These are phyloP conservation scores for Sphaerophoria taeniata DNA, from an alignment of 2,888 invertebrate species.

Conservation along the genomic window DNA sequence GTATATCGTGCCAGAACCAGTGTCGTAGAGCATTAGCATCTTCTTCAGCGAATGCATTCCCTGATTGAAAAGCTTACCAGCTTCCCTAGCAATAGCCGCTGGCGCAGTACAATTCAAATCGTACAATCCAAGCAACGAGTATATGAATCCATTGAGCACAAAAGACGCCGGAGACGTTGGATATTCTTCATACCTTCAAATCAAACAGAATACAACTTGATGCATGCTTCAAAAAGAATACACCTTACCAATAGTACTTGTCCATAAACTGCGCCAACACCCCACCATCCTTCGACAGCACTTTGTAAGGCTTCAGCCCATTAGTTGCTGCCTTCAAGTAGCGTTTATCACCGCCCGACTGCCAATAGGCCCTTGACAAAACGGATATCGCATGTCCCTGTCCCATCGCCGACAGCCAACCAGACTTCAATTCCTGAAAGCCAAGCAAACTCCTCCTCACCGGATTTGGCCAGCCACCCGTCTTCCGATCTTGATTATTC, in stretches of 20 bases:
- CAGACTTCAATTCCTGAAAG: constrained; percentile 90
- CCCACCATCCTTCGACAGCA: constrained; percentile 90
- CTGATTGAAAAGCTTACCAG: constrained; percentile 90
- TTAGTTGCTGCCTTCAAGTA: constrained; percentile 93
- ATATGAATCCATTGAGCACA: constrained; percentile 99
- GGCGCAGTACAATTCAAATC: constrained; percentile 94
- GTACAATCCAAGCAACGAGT: constrained; percentile 97
- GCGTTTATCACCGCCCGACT: constrained; percentile 88
- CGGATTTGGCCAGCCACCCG: constrained; percentile 97
- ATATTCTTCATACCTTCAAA: constrained; percentile 96
- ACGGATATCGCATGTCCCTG: constrained; percentile 98
- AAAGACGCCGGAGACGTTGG: constrained; percentile 97
- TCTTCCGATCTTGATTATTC: constrained; percentile 90
- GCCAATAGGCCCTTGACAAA: constrained; percentile 94
- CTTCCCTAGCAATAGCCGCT: constrained; percentile 87
- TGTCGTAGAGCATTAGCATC: constrained; percentile 95
- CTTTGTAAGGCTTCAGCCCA: constrained; percentile 91
- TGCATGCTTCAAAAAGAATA: not conserved
- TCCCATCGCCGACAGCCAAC: constrained; percentile 99
- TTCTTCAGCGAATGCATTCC: constrained; percentile 94
- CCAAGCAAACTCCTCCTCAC: constrained; percentile 90
- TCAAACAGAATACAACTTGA: not conserved
- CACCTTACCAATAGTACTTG: constrained; percentile 91
- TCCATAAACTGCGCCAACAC: constrained; percentile 93
- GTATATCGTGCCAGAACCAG: constrained; percentile 97